phyloP scores from a whole-genome alignment of 2,888 invertebrate genomes.

The Ephialtes manifestator region DNA sequence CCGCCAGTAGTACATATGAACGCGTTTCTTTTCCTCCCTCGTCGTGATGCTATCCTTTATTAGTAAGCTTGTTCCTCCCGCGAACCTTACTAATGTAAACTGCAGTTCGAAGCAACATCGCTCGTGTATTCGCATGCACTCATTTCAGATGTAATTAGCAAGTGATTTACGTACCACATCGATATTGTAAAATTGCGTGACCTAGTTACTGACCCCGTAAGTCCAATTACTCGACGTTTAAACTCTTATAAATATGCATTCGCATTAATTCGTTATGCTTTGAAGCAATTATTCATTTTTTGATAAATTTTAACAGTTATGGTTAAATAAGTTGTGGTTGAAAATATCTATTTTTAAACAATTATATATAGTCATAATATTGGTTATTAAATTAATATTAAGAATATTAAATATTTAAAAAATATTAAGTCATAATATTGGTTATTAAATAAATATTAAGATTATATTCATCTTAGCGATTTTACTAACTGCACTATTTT shows the following conservation, averaged over 20 bases:
- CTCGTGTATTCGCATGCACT: neutral
- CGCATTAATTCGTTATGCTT: neutral
- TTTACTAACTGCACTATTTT: no score
- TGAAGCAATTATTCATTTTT: constrained; percentile 1
- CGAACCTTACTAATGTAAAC: constrained; percentile 25
- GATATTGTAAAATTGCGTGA: constrained; percentile 63
- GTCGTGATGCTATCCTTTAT: constrained; percentile 15
- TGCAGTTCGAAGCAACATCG: neutral
- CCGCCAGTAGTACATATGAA: constrained; percentile 7
- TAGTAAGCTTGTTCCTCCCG: constrained; percentile 17
- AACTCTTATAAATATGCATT: constrained; percentile 5
- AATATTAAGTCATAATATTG: neutral
- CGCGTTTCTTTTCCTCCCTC: constrained; percentile 26
- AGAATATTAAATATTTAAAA: no score
- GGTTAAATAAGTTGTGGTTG: neutral
- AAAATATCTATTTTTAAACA: neutral
- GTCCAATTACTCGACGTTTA: constrained; percentile 32
- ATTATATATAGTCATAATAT: neutral
- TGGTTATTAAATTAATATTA: no score
- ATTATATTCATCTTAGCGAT: no score
- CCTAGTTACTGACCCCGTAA: constrained; percentile 49
- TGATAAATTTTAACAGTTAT: neutral
- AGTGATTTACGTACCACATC: constrained; percentile 77
- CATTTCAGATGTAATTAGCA: constrained; percentile 80
- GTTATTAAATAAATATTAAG: no score